Base-by-base conservation (phyloP, 2,888 invertebrate genomes). In the Ochlodes sylvanus region DNA sequence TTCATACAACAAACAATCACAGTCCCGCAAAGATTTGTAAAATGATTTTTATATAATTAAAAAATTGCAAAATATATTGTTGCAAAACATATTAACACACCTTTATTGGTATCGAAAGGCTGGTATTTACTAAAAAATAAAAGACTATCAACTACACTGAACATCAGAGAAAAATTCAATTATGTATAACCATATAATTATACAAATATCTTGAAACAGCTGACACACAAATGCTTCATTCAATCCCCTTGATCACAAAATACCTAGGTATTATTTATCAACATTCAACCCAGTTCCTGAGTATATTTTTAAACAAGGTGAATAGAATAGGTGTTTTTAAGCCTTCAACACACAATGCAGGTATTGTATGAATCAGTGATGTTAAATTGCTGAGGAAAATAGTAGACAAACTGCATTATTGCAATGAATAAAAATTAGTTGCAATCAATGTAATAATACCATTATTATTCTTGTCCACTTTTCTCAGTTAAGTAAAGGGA, bases 281-380 rank as follows among this genome's bases (percentile, higher is more conserved):
- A 63, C 44, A 57, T 10, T 42, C 10, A 58, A 32, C 27, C 2
- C 63, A 41, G 15, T 41, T 58, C 17, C 21, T 57, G 17, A 32
- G 7, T 2, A 21, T 68, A 58, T 63, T 44, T 58, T 57, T 47
- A 15, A 65, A 63, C 50, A 50, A 47, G 1, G 15, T 12, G 21
- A 64, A 64, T n/a, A 57, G 56, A 64, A 64, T 50, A 34, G 64
- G 1, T 57, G 50, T 65, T 58, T 38, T 50, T 2, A 15, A 32
- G 12, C 41, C 19, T 57, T 32, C 41, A 27, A 52, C 58, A 57
- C 58, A 56, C 19, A 52, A 52, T 56, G 47, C 7, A 58, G 42
- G 42, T n/a, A 15, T 50, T 3, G 5, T 5, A 27, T 41, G 10
- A 38, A 38, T 27, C 3, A 27, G 27, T 27, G 5, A 27, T 27